A percentile compares a stretch with the other conserved stretches of the same genome.
Evolutionary conservation across 2,113 vertebrate species (phyloP).

Genomic region (Phasianus colchicus): DNA sequence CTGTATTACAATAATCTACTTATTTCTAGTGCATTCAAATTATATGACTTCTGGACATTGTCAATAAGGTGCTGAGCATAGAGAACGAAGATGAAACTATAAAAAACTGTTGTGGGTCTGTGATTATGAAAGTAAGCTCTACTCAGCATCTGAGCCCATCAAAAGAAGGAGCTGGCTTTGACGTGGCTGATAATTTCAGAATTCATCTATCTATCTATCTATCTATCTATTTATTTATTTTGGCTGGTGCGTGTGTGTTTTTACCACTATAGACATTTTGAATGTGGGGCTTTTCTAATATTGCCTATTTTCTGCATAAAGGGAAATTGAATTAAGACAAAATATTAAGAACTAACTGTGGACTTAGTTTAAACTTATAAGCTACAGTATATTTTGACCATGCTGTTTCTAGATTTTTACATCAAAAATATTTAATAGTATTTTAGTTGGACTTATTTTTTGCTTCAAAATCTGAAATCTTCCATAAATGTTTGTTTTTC

Average conservation of each 20-base stretch:
- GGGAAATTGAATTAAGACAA: not conserved
- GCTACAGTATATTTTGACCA: not conserved
- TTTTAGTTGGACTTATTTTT: not conserved
- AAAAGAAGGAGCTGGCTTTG: not conserved
- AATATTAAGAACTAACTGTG: not conserved
- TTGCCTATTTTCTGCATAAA: not conserved
- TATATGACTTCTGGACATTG: not conserved
- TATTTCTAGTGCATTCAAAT: not conserved
- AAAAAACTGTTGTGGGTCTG: not conserved
- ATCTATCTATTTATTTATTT: not conserved
- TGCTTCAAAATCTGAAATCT: not conserved
- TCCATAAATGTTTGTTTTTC: not conserved
- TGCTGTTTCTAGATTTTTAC: not conserved
- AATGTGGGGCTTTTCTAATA: not conserved
- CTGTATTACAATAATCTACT: not conserved
- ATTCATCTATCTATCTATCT: too few species aligned
- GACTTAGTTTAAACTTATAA: not conserved
- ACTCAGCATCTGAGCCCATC: not conserved
- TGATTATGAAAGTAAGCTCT: not conserved
- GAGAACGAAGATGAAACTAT: not conserved
- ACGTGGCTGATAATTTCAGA: not conserved
- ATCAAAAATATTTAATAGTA: not conserved
- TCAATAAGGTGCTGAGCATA: not conserved
- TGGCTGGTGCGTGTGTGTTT: not conserved
- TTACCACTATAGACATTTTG: not conserved